Evolutionary conservation across 2,797 vertebrate species (phyloP).

Genomic region (Semotilus atromaculatus): DNA sequence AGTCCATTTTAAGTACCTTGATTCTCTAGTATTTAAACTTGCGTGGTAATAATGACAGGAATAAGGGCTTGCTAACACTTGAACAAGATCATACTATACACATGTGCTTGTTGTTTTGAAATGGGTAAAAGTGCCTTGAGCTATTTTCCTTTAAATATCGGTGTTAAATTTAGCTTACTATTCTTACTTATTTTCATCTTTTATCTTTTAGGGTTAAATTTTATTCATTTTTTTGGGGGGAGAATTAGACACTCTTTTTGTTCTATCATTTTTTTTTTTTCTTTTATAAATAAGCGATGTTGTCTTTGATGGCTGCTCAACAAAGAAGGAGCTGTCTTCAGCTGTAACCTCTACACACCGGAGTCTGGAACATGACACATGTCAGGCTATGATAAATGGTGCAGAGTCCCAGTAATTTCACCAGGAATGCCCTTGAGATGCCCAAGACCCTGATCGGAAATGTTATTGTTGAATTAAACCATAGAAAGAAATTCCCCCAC

Average conservation of each 20-base stretch:
- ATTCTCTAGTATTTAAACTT: neutral
- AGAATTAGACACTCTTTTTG: constrained; percentile 23
- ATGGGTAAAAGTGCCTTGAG: constrained; percentile 21
- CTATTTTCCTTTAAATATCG: constrained; percentile 47
- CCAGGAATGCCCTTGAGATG: constrained; percentile 99
- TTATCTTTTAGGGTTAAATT: neutral
- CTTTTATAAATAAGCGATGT: constrained; percentile 80
- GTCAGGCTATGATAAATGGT: constrained; percentile 99
- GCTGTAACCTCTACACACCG: constrained; percentile 97
- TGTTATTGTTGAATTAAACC: constrained; percentile 99
- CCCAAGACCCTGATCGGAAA: constrained; percentile 97
- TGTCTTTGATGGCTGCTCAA: constrained; percentile 93
- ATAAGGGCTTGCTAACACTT: constrained; percentile 14
- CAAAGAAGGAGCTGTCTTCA: constrained; percentile 96
- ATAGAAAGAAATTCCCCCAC: constrained; percentile 85
- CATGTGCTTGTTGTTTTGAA: constrained; percentile 45
- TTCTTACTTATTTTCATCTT: neutral
- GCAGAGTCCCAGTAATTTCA: constrained; percentile 99
- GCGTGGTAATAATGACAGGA: constrained; percentile 22
- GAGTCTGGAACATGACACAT: constrained; percentile 99
- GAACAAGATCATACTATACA: constrained; percentile 32
- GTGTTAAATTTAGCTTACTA: neutral
- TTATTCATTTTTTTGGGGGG: constrained; percentile 53
- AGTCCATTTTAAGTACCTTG: neutral
- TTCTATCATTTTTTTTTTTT: constrained; percentile 42